Base-by-base conservation (phyloP, 2,888 invertebrate species). In the Pseudococcus longispinus region DNA sequence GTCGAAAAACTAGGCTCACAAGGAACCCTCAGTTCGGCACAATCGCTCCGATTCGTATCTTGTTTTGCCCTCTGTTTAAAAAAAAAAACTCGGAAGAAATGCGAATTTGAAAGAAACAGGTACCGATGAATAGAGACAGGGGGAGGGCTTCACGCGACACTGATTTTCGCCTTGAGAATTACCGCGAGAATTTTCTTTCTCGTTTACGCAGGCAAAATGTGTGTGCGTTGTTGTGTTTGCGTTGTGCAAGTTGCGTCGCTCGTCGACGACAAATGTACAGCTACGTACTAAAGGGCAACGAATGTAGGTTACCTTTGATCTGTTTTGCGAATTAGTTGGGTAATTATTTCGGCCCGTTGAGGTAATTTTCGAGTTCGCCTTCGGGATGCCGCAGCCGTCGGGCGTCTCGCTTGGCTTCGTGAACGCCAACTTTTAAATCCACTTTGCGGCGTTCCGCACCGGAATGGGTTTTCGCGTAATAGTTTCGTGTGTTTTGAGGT, bases 251-350 rank as follows among this genome's bases (percentile, higher is more conserved):
- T 32, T 51, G 2, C 18, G 55, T 60, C 13, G 60, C 23, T 60
- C 13, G 60, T 60, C 60, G 60, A 60, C 60, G 23, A n/a, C 20
- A 23, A 20, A 55, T n/a, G 15, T 55, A n/a, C 55, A 2, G 44
- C n/a, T 51, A 4, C n/a, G 51, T 51, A 51, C n/a, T 1, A 4
- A 23, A 60, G 11, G 23, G 60, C 23, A 60, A 8, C 60, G 60
- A 60, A 60, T 60, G 23, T 60, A 23, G 60, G 60, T 60, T 60
- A 60, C 60, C 60, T 60, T 60, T 60, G 60, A 60, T 60, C 60
- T 60, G 23, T 60, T 60, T 60, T 20, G 60, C 20, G 20, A 60
- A 60, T 60, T 60, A 60, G 60, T 60, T 60, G 11, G 60, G 23
- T 60, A 60, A 60, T 60, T 60, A 60, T 60, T 18, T 20, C 23